Evolutionary conservation across 2,113 vertebrate genomes (phyloP).

Genomic region (Brienomyrus brachyistius): DNA sequence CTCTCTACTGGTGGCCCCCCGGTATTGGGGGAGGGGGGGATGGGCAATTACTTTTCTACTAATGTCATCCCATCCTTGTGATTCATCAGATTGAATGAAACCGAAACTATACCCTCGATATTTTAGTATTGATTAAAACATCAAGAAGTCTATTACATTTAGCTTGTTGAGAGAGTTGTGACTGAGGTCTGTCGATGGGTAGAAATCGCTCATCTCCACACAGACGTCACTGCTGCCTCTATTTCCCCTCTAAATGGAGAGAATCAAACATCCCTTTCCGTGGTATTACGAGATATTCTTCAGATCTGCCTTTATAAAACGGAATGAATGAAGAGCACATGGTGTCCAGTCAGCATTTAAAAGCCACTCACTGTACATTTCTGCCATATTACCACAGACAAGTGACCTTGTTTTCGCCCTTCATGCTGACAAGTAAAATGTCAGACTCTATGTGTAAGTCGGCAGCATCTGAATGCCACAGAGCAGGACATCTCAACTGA

Average conservation of each 20-base stretch:
- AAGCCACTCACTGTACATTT: background rate
- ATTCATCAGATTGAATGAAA: background rate
- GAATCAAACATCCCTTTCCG: background rate
- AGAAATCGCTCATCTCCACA: background rate
- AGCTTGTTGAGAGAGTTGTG: background rate
- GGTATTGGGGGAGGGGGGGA: background rate
- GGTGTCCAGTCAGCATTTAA: background rate
- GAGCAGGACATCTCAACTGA: background rate
- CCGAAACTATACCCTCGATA: background rate
- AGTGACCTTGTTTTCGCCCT: background rate
- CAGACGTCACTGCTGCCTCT: background rate
- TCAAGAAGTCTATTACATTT: background rate
- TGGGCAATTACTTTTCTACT: background rate
- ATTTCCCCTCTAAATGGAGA: background rate
- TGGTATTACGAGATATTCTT: background rate
- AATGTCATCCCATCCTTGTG: background rate
- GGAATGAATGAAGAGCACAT: background rate
- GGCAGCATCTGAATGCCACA: background rate
- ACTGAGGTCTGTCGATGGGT: background rate
- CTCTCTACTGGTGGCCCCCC: background rate
- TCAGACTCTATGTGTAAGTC: background rate
- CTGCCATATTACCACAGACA: background rate
- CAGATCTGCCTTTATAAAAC: background rate
- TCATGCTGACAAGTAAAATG: background rate
- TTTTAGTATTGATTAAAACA: slow-evolving; percentile 5